These are phyloP conservation scores for Toxotes chatareus DNA, from an alignment of 2,113 vertebrate genomes.

Conservation along the genomic window DNA sequence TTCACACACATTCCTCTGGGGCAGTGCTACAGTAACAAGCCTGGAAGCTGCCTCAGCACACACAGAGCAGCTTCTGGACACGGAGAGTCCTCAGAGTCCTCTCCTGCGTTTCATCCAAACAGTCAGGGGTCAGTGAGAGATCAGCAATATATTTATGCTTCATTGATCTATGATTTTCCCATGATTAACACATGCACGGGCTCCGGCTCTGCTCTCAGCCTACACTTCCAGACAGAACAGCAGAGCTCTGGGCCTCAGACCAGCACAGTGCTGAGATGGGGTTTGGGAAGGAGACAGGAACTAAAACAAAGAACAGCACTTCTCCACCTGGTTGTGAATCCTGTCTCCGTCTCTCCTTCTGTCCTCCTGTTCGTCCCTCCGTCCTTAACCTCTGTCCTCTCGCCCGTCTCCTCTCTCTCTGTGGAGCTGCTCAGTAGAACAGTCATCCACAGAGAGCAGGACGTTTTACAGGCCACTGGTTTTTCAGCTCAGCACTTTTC, in stretches of 20 bases:
- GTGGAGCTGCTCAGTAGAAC: constrained; percentile 6
- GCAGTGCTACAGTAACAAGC: not conserved
- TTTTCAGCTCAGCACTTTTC: constrained; percentile 6
- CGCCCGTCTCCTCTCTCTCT: not conserved
- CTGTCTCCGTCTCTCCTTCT: not conserved
- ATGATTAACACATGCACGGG: not conserved
- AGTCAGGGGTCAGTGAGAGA: not conserved
- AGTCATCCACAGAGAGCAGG: constrained; percentile 20
- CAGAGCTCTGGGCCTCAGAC: no score
- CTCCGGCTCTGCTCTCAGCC: not conserved
- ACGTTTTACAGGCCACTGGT: constrained; percentile 13
- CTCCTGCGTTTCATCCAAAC: not conserved
- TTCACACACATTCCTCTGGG: not conserved
- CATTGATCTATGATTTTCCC: no score
- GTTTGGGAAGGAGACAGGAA: not conserved
- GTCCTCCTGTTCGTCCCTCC: constrained; percentile 5
- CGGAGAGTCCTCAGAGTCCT: not conserved
- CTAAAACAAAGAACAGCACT: constrained; percentile 10
- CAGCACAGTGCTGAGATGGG: no score
- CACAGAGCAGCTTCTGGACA: not conserved
- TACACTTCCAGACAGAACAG: no score
- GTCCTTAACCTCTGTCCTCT: not conserved
- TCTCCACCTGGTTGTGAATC: not conserved
- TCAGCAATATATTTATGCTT: no score
- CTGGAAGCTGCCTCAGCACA: constrained; percentile 8